Conservation (phyloP, 2,113 vertebrate species). For the Sphyrna mokarran region DNA sequence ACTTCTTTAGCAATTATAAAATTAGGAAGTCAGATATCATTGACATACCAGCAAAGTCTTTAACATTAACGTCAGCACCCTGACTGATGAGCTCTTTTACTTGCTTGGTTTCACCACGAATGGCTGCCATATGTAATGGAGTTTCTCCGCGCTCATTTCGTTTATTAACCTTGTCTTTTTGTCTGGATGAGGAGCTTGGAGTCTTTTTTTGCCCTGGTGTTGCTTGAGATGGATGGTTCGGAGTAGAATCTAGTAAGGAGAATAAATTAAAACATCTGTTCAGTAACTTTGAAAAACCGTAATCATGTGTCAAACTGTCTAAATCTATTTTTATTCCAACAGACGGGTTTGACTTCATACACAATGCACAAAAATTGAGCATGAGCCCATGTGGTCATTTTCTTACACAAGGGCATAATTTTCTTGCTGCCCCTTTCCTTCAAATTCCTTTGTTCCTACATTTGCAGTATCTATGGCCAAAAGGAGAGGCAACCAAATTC, state of each 20-base stretch:
- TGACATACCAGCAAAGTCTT: constrained; percentile 91
- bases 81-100: constrained; percentile 93
- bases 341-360: not conserved
- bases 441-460: not conserved
- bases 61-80: constrained; percentile 94
- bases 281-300: not conserved
- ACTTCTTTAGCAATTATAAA: not conserved
- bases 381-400: not conserved
- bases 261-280: constrained; percentile 35
- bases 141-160: constrained; percentile 96
- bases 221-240: constrained; percentile 84
- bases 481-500: not conserved
- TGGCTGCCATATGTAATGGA: constrained; percentile 92
- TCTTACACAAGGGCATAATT: not conserved
- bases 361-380: not conserved
- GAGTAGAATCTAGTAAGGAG: constrained; percentile 72
- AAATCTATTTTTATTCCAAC: not conserved
- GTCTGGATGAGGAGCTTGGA: constrained; percentile 77
- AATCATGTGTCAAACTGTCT: not conserved
- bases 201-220: constrained; percentile 85
- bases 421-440: not conserved
- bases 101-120: constrained; percentile 90
- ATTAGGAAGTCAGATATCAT: not conserved
- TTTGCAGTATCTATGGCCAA: not conserved
- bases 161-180: constrained; percentile 98